phyloP scores from a whole-genome alignment of 2,113 vertebrate genomes.

The Holacanthus passer region DNA sequence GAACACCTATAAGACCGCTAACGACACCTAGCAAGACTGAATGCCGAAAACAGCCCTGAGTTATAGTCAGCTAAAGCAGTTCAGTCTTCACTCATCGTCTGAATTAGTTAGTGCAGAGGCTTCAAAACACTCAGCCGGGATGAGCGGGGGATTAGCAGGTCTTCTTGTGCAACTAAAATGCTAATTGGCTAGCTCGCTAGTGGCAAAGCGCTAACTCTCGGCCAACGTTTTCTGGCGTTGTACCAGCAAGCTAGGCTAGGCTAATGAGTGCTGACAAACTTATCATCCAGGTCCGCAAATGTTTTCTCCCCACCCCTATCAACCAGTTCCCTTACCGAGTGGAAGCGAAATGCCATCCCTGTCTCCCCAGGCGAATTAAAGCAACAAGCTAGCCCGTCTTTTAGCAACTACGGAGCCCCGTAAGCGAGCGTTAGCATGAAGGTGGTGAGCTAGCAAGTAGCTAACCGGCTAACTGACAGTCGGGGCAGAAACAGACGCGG shows the following conservation, averaged over 20 bases:
- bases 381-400: slow-evolving; percentile 27
- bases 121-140: slow-evolving; percentile 32
- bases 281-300: slow-evolving; percentile 58
- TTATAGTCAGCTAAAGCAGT: slow-evolving; percentile 14
- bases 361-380: slow-evolving; percentile 47
- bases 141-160: slow-evolving; percentile 57
- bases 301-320: slow-evolving; percentile 54
- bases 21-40: slow-evolving; percentile 43
- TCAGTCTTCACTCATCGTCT: neutral
- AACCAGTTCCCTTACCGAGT: slow-evolving; percentile 56
- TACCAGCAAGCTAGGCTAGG: slow-evolving; percentile 70
- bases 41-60: slow-evolving; percentile 36
- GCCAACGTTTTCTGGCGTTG: slow-evolving; percentile 63
- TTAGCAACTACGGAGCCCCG: slow-evolving; percentile 20
- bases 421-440: slow-evolving; percentile 51
- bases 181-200: slow-evolving; percentile 71
- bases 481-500: slow-evolving; percentile 68
- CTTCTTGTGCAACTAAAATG: slow-evolving; percentile 62
- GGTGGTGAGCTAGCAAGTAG: slow-evolving; percentile 31
- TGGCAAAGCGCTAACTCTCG: slow-evolving; percentile 56
- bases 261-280: slow-evolving; percentile 75
- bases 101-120: neutral
- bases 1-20: slow-evolving; percentile 44
- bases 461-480: slow-evolving; percentile 82
- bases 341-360: slow-evolving; percentile 66